Conservation (phyloP, 1,140 invertebrate species). For the Xylocopa sonorina region DNA sequence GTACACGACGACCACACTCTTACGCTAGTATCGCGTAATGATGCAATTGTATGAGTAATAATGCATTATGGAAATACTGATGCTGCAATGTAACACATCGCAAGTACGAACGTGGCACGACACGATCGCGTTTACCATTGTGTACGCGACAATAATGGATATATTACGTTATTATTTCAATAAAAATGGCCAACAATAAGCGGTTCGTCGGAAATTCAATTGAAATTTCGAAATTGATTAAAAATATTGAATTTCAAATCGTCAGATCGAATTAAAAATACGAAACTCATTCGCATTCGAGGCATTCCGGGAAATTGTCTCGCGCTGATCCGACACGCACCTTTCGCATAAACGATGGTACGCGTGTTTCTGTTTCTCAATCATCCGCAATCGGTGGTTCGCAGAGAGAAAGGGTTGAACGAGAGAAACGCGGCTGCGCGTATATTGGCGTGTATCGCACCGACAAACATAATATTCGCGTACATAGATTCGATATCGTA, state of each 20-base stretch:
- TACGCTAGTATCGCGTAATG: constrained; percentile 50
- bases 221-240: background rate
- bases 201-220: background rate
- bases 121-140: constrained; percentile 23
- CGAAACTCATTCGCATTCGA: background rate
- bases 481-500: constrained; percentile 59
- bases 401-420: background rate
- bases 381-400: constrained; percentile 24
- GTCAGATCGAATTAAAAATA: too few relatives aligned
- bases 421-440: constrained; percentile 5
- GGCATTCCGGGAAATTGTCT: constrained; percentile 19
- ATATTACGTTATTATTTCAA: background rate
- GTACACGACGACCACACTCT: too few relatives aligned
- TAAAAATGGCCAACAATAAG: background rate
- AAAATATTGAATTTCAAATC: too few relatives aligned
- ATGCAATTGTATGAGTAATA: constrained; percentile 50
- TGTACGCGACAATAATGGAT: constrained; percentile 8
- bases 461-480: constrained; percentile 11
- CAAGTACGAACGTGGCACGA: constrained; percentile 8
- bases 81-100: constrained; percentile 21
- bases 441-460: constrained; percentile 29
- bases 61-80: constrained; percentile 11
- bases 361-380: constrained; percentile 60
- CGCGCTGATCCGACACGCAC: constrained; percentile 22
- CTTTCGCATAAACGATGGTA: constrained; percentile 61